Evolutionary conservation across 2,888 invertebrate genomes (phyloP).

Genomic region (Patella pellucida): DNA sequence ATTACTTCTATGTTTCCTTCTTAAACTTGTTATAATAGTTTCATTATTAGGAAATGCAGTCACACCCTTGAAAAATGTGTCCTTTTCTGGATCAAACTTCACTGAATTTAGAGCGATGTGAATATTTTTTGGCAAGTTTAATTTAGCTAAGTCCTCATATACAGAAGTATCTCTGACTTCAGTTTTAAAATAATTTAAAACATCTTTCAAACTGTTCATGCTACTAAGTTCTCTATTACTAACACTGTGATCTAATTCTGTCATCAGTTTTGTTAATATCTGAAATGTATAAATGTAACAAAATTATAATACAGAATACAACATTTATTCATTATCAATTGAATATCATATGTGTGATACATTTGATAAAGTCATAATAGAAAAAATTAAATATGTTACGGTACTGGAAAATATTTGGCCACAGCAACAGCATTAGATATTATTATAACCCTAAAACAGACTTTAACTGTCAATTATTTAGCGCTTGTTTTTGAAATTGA

Average conservation of each 20-base stretch:
- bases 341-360: too few species aligned
- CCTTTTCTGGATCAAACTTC: slow-evolving; percentile 86
- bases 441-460: too few species aligned
- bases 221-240: slow-evolving; percentile 86
- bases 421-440: too few species aligned
- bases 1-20: slow-evolving; percentile 56
- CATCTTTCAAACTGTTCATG: slow-evolving; percentile 78
- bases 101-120: slow-evolving; percentile 86
- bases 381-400: too few species aligned
- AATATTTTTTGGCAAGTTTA: slow-evolving; percentile 87
- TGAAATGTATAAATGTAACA: slow-evolving; percentile 38
- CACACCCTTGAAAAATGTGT: slow-evolving; percentile 80
- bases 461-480: too few species aligned
- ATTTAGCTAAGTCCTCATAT: slow-evolving; percentile 58
- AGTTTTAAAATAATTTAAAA: slow-evolving; percentile 55
- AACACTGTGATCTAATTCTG: slow-evolving; percentile 82
- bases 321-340: too few species aligned
- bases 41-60: slow-evolving; percentile 89
- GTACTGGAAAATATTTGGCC: too few species aligned
- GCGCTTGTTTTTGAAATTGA: too few species aligned
- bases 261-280: slow-evolving; percentile 80
- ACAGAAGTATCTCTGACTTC: slow-evolving; percentile 54
- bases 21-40: slow-evolving; percentile 86
- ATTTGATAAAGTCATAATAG: too few species aligned
- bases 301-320: too few species aligned